Conservation (phyloP, 2,797 vertebrate genomes). For the Malurus splendens region DNA sequence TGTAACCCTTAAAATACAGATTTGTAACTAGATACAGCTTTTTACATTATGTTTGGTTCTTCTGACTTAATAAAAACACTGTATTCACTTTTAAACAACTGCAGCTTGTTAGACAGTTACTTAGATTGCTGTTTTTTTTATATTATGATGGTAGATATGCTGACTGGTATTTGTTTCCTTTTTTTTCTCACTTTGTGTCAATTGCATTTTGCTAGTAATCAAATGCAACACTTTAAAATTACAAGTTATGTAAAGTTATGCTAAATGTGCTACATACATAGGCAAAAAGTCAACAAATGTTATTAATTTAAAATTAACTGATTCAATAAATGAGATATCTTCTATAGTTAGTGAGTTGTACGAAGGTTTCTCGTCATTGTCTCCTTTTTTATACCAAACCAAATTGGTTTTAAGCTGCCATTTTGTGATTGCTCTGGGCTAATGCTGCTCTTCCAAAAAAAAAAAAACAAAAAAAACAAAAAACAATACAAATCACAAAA, state of each 20-base stretch:
- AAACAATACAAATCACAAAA: background rate
- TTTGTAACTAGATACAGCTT: background rate
- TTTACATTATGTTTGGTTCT: background rate
- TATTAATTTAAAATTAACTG: conserved; percentile 47
- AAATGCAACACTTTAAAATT: conserved; percentile 30
- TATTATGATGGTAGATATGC: background rate
- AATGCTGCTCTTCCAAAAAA: background rate
- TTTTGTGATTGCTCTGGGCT: background rate
- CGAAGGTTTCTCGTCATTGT: conserved; percentile 4
- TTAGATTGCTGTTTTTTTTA: background rate
- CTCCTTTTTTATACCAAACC: background rate
- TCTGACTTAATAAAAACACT: background rate
- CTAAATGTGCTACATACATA: conserved; percentile 49
- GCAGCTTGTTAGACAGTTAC: conserved; percentile 4
- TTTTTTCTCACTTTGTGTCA: conserved; percentile 1
- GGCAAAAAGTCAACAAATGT: conserved; percentile 47
- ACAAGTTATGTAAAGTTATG: conserved; percentile 18
- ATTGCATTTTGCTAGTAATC: conserved; percentile 2
- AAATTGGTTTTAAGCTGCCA: background rate
- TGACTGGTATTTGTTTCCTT: background rate
- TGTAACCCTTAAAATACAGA: background rate
- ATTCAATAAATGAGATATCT: conserved; percentile 57
- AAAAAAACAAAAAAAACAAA: rapidly evolving
- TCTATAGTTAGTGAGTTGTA: conserved; percentile 51
- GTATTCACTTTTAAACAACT: background rate